Base-by-base conservation (phyloP, 2,888 invertebrate genomes). In the Ectemnius lituratus region DNA sequence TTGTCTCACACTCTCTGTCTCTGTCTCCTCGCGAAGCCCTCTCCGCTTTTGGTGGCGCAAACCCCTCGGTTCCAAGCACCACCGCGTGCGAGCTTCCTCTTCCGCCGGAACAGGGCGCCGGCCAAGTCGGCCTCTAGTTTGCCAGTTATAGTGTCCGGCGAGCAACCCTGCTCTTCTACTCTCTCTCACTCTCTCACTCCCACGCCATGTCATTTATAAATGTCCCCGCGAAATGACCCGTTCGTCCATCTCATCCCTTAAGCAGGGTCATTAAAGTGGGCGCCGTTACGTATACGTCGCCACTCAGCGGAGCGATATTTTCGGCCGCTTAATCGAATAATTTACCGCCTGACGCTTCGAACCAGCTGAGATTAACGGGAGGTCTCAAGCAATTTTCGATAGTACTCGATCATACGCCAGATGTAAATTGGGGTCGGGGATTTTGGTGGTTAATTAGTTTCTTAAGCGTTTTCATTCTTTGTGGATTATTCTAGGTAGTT, bases 161-260 rank as follows among this genome's bases (percentile, higher is more conserved):
- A 52, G n/a, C 14, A 14, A 47, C 47, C 47, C 52, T 16, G 5
- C 16, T 14, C 52, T 52, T 13, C 52, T 16, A 11, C 78, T 81
- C 79, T 79, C 80, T 83, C 37, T 37, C 37, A 1, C 37, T 37
- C 8, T 37, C 11, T 37, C 37, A 1, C 37, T 37, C 37, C 11
- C 37, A 11, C 8, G 37, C 85, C 88, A 84, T 85, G 89, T 90
- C 90, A 90, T 90, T 90, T 90, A 90, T 90, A 89, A 89, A 89
- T 87, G 90, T 89, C 90, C 86, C 80, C 85, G 84, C 86, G 88
- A 88, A 90, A 90, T 88, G 87, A 89, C 89, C 89, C 89, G 87
- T 89, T 87, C 88, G 89, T 90, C 89, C 88, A 86, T 88, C 88
- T 90, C 90, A 86, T 87, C 87, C 89, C 86, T 85, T 87, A 88